These are phyloP conservation scores for Zaprionus bogoriensis DNA, from an alignment of 2,888 invertebrate genomes.

Conservation along the genomic window DNA sequence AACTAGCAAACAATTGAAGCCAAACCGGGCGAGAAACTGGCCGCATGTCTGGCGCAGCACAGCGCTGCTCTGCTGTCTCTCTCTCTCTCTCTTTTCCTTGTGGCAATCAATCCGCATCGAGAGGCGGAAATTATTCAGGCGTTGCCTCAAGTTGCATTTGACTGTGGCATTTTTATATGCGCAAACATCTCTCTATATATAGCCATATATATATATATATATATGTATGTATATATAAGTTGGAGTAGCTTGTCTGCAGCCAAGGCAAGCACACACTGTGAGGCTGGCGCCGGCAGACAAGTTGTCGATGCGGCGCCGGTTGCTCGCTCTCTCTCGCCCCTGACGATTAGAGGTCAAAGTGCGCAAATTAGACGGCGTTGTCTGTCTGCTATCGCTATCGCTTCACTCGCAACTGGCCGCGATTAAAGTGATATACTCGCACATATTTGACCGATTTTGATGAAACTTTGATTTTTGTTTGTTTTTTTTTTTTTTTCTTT, in stretches of 20 bases:
- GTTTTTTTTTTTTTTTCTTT: neutral
- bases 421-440: neutral
- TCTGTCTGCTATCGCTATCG: conserved; percentile 8
- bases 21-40: conserved; percentile 38
- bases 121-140: conserved; percentile 50
- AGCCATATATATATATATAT: neutral
- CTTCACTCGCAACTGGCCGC: neutral
- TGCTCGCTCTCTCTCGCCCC: neutral
- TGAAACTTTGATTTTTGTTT: neutral
- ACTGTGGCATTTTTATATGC: conserved; percentile 15
- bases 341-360: conserved; percentile 34
- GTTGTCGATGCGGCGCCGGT: conserved; percentile 38
- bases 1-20: conserved; percentile 67
- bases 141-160: conserved; percentile 50
- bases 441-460: no score
- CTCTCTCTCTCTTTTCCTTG: neutral
- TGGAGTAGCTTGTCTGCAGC: neutral
- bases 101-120: conserved; percentile 25
- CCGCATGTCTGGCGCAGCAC: conserved; percentile 15
- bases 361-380: conserved; percentile 37
- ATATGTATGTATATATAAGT: neutral
- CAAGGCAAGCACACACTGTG: neutral
- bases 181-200: neutral
- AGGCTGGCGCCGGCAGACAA: conserved; percentile 42
- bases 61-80: neutral